Percentiles rank a stretch among this genome's conserved stretches.
phyloP scores from a whole-genome alignment of 2,888 invertebrate genomes.

The Blera fallax region DNA sequence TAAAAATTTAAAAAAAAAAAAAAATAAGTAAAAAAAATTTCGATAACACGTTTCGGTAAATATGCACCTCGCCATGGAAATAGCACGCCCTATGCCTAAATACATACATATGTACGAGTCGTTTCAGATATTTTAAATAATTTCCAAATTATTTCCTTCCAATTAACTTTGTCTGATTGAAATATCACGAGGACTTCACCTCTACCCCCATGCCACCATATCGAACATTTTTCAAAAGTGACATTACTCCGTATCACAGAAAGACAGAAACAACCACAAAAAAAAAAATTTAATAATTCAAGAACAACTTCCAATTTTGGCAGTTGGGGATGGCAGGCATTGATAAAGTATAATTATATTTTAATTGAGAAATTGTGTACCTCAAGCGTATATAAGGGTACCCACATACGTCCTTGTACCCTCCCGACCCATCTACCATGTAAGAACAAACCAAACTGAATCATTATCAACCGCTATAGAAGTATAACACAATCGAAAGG shows the following conservation, averaged over 20 bases:
- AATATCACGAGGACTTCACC: neutral
- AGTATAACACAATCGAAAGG: constrained; percentile 36
- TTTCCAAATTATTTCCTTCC: constrained; percentile 1
- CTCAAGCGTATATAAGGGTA: constrained; percentile 6
- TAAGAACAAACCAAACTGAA: neutral
- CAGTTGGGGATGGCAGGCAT: constrained; percentile 8
- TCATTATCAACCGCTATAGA: constrained; percentile 35
- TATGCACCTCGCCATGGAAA: neutral
- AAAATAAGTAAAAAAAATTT: neutral
- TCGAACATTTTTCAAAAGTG: constrained; percentile 5
- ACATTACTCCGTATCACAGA: neutral
- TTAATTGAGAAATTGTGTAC: constrained; percentile 68
- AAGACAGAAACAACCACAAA: neutral
- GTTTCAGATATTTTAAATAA: neutral
- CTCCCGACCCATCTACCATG: neutral
- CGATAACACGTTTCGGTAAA: neutral
- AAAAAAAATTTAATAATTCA: constrained; percentile 7
- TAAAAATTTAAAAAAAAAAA: neutral
- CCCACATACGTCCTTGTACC: neutral
- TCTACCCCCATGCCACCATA: neutral
- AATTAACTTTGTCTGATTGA: constrained; percentile 36
- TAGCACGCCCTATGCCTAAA: constrained; percentile 10
- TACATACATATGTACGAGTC: too few species aligned
- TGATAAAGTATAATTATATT: constrained; percentile 66
- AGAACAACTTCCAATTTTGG: constrained; percentile 7